These are phyloP conservation scores for Schizotus pectinicornis DNA, from an alignment of 2,888 invertebrate genomes.

Conservation along the genomic window DNA sequence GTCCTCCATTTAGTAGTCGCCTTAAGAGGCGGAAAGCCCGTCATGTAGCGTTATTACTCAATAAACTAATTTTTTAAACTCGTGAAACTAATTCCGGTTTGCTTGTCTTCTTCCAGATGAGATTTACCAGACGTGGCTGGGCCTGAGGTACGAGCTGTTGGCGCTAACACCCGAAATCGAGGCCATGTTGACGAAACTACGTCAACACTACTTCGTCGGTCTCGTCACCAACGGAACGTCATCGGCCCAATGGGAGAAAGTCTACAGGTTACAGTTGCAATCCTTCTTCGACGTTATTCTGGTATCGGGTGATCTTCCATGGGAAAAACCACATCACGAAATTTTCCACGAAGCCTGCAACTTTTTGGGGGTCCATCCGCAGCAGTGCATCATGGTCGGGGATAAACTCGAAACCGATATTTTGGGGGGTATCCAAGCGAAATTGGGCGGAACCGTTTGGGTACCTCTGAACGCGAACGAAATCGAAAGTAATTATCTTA, in stretches of 20 bases:
- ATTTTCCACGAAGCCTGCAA: slow-evolving; percentile 85
- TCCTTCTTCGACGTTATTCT: slow-evolving; percentile 80
- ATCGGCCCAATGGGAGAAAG: slow-evolving; percentile 88
- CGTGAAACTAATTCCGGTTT: slow-evolving; percentile 1
- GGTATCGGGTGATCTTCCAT: slow-evolving; percentile 83
- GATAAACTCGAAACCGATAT: slow-evolving; percentile 90
- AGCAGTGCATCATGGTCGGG: slow-evolving; percentile 80
- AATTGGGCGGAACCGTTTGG: slow-evolving; percentile 79
- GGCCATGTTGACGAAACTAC: slow-evolving; percentile 71
- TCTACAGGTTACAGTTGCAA: slow-evolving; percentile 71
- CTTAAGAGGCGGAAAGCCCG: slow-evolving; percentile 49
- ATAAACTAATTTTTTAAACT: slow-evolving; percentile 1
- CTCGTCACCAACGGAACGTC: slow-evolving; percentile 89
- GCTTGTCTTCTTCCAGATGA: slow-evolving; percentile 66
- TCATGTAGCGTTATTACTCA: neutral
- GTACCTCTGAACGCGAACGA: slow-evolving; percentile 65
- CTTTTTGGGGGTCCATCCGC: slow-evolving; percentile 74
- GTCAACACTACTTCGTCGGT: slow-evolving; percentile 76
- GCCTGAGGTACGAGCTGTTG: slow-evolving; percentile 78
- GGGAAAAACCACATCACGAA: slow-evolving; percentile 84
- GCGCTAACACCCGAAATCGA: slow-evolving; percentile 72
- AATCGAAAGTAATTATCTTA: slow-evolving; percentile 51
- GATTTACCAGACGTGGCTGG: slow-evolving; percentile 79
- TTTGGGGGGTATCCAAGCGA: slow-evolving; percentile 79
- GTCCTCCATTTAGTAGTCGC: slow-evolving; percentile 55